Percentiles rank a stretch among this genome's conserved stretches.
phyloP scores from a whole-genome alignment of 2,888 invertebrate species.

The Folsomia candida region DNA sequence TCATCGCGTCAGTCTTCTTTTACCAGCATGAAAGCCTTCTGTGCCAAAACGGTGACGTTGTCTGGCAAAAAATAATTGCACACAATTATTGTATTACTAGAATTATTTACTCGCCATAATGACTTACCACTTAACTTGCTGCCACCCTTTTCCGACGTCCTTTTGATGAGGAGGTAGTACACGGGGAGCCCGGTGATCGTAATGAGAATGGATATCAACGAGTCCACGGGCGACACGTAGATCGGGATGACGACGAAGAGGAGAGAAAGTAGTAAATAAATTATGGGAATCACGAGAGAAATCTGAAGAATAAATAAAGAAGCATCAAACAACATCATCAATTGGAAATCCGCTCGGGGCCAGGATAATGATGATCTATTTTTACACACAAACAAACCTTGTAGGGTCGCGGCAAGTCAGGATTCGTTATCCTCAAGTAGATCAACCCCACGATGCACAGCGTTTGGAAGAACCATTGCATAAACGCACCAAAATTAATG shows the following conservation, averaged over 20 bases:
- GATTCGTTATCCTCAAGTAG: constrained; percentile 75
- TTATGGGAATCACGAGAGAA: constrained; percentile 69
- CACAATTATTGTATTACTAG: neutral
- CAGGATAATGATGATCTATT: neutral
- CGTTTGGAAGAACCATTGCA: constrained; percentile 87
- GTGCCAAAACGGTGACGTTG: constrained; percentile 24
- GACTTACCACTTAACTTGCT: constrained; percentile 4
- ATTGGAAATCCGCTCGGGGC: no score
- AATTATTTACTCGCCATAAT: neutral
- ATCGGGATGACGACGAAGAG: constrained; percentile 76
- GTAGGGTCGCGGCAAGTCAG: constrained; percentile 77
- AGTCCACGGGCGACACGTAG: constrained; percentile 73
- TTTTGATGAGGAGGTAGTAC: constrained; percentile 68
- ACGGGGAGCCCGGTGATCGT: constrained; percentile 78
- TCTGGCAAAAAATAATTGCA: constrained; percentile 19
- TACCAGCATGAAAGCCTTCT: constrained; percentile 32
- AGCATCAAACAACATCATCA: no score
- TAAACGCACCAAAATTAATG: constrained; percentile 87
- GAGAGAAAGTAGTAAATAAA: constrained; percentile 71
- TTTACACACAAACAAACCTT: constrained; percentile 64
- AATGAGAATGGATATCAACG: constrained; percentile 72
- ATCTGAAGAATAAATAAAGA: no score
- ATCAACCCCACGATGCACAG: constrained; percentile 79
- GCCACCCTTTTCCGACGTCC: neutral
- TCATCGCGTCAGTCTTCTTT: constrained; percentile 27